A percentile compares a stretch with the other conserved stretches of the same genome.
phyloP scores from a whole-genome alignment of 92 coral and sea anemone genomes.

The Parazoanthus atlanticus region DNA sequence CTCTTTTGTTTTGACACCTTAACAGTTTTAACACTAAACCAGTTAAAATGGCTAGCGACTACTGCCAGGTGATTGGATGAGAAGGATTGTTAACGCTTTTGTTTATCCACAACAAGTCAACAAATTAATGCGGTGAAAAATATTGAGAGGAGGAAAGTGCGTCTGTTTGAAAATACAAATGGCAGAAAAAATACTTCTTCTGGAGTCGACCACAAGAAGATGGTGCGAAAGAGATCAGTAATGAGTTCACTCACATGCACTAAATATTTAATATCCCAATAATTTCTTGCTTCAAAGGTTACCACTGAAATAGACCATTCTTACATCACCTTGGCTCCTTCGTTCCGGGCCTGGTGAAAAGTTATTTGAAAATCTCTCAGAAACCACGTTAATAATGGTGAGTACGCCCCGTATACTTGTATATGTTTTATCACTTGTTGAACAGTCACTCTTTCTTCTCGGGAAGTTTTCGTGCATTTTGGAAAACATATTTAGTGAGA shows the following conservation, averaged over 20 bases:
- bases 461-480: background rate
- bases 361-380: constrained; percentile 32
- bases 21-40: background rate
- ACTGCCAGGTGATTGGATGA: constrained; percentile 3
- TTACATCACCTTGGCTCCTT: constrained; percentile 61
- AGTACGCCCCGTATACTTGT: background rate
- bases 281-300: constrained; percentile 48
- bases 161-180: background rate
- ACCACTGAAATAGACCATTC: constrained; percentile 55
- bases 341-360: constrained; percentile 35
- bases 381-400: constrained; percentile 33
- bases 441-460: background rate
- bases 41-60: background rate
- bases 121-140: background rate
- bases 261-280: constrained; percentile 58
- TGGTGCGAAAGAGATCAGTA: background rate
- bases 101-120: background rate
- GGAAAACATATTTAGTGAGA: background rate
- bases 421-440: background rate
- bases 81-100: background rate
- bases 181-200: background rate
- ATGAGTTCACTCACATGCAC: constrained; percentile 15
- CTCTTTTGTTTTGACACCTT: background rate
- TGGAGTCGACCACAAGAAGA: background rate
- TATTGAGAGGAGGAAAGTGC: background rate